Percentiles rank a stretch among this genome's conserved stretches.
Conservation (phyloP, 2,113 vertebrate genomes). For the Serinus canaria region DNA sequence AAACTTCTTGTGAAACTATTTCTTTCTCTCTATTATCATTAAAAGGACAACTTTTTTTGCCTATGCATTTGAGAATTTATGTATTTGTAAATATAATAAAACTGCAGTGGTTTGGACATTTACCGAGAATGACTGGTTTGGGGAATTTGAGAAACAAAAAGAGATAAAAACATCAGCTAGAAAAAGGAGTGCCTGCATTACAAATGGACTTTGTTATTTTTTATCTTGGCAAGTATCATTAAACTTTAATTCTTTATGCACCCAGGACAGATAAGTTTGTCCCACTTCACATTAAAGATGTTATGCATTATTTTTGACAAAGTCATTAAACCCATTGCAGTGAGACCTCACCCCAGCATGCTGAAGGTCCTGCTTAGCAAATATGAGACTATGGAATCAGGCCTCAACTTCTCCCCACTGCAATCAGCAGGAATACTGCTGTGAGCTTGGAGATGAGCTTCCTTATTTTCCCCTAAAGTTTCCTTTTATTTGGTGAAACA, state of each 20-base stretch:
- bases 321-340: not conserved
- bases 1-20: not conserved
- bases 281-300: not conserved
- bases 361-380: not conserved
- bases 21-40: not conserved
- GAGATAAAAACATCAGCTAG: conserved; percentile 55
- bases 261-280: conserved; percentile 22
- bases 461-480: not conserved
- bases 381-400: not conserved
- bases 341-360: not conserved
- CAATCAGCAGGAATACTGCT: not conserved
- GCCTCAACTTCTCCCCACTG: not conserved
- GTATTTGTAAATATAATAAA: conserved; percentile 43
- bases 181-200: conserved; percentile 51
- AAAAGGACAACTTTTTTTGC: not conserved
- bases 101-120: conserved; percentile 22
- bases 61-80: conserved; percentile 13
- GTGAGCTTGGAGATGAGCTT: not conserved
- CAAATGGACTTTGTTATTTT: conserved; percentile 55
- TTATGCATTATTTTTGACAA: conserved; percentile 14
- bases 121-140: conserved; percentile 34
- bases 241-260: conserved; percentile 37
- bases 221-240: conserved; percentile 47
- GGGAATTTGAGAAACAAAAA: conserved; percentile 49
- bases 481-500: not conserved